Conservation (phyloP, 2,888 invertebrate species). For the Eulithis prunata region DNA sequence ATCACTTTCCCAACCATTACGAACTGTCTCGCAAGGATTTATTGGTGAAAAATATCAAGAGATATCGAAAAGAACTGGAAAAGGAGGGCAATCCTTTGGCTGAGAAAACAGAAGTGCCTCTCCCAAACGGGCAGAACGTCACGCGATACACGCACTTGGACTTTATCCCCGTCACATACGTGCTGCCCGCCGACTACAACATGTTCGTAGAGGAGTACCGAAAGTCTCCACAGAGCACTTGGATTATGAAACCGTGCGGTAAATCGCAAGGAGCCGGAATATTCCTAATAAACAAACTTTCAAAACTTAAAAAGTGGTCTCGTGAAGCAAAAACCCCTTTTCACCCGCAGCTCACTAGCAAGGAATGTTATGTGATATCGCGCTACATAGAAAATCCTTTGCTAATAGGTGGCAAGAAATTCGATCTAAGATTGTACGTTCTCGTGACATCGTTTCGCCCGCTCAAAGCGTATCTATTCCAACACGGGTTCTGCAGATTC, state of each 20-base stretch:
- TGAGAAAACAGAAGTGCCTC: conserved; percentile 85
- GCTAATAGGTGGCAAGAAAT: conserved; percentile 98
- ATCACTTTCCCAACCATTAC: conserved; percentile 98
- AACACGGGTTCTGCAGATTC: conserved; percentile 97
- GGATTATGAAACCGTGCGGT: conserved; percentile 99
- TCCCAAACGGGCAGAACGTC: conserved; percentile 86
- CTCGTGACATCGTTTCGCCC: conserved; percentile 97
- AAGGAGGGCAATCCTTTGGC: conserved; percentile 94
- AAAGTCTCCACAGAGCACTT: conserved; percentile 96
- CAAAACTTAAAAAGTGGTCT: conserved; percentile 96
- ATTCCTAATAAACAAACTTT: conserved; percentile 96
- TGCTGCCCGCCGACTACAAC: conserved; percentile 97
- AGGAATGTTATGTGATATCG: conserved; percentile 98
- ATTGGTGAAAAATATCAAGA: conserved; percentile 96
- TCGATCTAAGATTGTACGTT: conserved; percentile 96
- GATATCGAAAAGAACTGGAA: conserved; percentile 96
- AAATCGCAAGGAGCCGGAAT: conserved; percentile 97
- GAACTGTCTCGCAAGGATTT: conserved; percentile 97
- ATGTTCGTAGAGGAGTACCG: conserved; percentile 98
- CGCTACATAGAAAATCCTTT: conserved; percentile 98
- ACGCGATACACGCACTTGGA: conserved; percentile 92
- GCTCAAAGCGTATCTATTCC: conserved; percentile 96
- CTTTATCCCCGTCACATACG: conserved; percentile 97
- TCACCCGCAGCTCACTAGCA: conserved; percentile 90
- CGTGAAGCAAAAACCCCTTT: conserved; percentile 93